A percentile compares a stretch with the other conserved stretches of the same genome.
phyloP scores from a whole-genome alignment of 1,140 invertebrate genomes.

The Drosophila auraria region DNA sequence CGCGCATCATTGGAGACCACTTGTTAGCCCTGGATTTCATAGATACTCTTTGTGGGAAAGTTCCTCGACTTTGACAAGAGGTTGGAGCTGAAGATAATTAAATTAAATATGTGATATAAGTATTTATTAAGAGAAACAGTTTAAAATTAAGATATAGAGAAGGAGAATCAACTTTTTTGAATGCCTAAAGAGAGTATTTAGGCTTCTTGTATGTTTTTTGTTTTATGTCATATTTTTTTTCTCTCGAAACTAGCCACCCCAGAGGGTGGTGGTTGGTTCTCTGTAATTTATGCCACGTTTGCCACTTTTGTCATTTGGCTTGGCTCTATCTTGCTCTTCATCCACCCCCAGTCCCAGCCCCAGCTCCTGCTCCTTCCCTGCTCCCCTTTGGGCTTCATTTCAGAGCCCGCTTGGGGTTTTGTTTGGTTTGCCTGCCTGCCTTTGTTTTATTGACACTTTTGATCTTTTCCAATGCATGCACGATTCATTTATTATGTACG shows the following conservation, averaged over 20 bases:
- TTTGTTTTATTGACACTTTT: slow-evolving; percentile 83
- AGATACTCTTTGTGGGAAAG: neutral
- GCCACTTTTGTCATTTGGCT: slow-evolving; percentile 80
- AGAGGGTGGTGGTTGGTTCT: slow-evolving; percentile 3
- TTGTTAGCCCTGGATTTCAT: slow-evolving; percentile 20
- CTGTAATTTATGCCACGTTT: slow-evolving; percentile 81
- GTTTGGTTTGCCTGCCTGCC: slow-evolving; percentile 38
- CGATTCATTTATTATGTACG: slow-evolving; percentile 78
- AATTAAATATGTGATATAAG: too few species aligned
- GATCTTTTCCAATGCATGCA: slow-evolving; percentile 76
- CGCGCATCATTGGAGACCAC: slow-evolving; percentile 44
- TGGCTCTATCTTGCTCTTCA: slow-evolving; percentile 20
- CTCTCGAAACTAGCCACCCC: slow-evolving; percentile 18
- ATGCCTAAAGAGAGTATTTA: neutral
- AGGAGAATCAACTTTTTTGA: too few species aligned
- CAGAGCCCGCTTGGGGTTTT: neutral
- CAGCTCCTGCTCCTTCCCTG: neutral
- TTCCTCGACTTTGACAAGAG: neutral
- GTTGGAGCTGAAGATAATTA: too few species aligned
- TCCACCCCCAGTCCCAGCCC: slow-evolving; percentile 5
- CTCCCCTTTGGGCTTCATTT: slow-evolving; percentile 54
- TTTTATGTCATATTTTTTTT: neutral
- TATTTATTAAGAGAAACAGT: too few species aligned
- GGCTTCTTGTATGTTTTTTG: neutral
- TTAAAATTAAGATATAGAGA: too few species aligned